Evolutionary conservation across 2,888 invertebrate species (phyloP), one percentile per base, ranked within the genome.

Genomic region (Neocrepidodera transversa): DNA sequence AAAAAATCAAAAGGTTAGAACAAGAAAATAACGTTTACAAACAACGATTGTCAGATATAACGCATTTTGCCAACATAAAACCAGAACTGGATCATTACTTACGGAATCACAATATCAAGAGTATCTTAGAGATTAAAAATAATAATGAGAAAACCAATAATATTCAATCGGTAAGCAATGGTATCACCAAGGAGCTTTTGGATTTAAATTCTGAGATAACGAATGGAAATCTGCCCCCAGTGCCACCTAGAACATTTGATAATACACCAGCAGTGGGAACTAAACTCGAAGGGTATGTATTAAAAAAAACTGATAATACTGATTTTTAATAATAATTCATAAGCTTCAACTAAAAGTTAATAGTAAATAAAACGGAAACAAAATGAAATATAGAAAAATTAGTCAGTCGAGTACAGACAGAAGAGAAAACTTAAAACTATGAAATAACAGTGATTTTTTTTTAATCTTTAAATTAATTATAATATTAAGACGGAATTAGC

Each of bases 1-100:
- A 94, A 71, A 91, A 92, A 77, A 92, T 97, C 65, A 91, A 92
- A 74, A 88, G 90, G 70, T 79, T 97, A 69, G 95, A 97, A 78
- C 84, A 89, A 67, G 95, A 96, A 75, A 91, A 94, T 78, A 87
- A 87, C 64, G 84, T 89, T 35, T 91, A 95, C 77, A 91, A 91
- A 78, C 89, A 87, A 74, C 87, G 95, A 68, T 83, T 95, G 71
- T 86, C 89, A 54, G 89, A 90, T 68, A 77, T 91, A 56, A 80
- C 83, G 36, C 77, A 79, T 47, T 78, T 80, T 59, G 80, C 82
- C 35, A 80, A 80, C 61, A 82, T 87, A 65, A 83, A 81, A 70
- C 73, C 77, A 20, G 83, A 84, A 57, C 75, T 84, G 47, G 82
- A 82, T 54, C 76, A 81, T 51, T 84, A 84, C 75, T 75, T 84